These are phyloP conservation scores for Metallyticus violacea DNA, from an alignment of 2,888 invertebrate species.

Conservation along the genomic window DNA sequence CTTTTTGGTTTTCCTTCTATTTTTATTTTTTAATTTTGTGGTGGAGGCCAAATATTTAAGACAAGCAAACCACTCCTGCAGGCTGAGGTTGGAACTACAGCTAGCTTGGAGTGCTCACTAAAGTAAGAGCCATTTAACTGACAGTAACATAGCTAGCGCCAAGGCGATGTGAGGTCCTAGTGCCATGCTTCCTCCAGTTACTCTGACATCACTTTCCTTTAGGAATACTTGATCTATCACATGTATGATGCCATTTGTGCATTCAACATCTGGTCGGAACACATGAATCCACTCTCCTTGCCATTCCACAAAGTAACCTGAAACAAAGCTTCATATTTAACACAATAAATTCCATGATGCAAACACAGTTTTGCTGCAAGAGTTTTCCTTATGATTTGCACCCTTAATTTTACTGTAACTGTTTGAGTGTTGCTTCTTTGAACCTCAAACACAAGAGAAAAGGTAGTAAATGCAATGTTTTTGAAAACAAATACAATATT, in stretches of 20 bases:
- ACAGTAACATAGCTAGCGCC: slow-evolving; percentile 28
- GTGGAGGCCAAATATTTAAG: background rate
- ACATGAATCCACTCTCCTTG: slow-evolving; percentile 79
- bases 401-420: background rate
- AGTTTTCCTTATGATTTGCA: background rate
- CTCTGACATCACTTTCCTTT: slow-evolving; percentile 77
- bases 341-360: too few relatives aligned
- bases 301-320: slow-evolving; percentile 85
- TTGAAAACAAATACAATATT: background rate
- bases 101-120: slow-evolving; percentile 14
- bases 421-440: background rate
- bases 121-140: slow-evolving; percentile 32
- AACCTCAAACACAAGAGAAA: background rate
- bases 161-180: slow-evolving; percentile 26
- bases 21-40: background rate
- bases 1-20: background rate
- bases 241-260: slow-evolving; percentile 94
- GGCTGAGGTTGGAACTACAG: background rate
- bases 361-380: background rate
- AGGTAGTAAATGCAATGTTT: background rate
- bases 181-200: slow-evolving; percentile 48
- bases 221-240: slow-evolving; percentile 87
- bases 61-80: background rate
- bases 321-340: slow-evolving; percentile 37
- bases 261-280: slow-evolving; percentile 88